Evolutionary conservation across 2,888 invertebrate genomes (phyloP).

Genomic region (Melolontha melolontha): DNA sequence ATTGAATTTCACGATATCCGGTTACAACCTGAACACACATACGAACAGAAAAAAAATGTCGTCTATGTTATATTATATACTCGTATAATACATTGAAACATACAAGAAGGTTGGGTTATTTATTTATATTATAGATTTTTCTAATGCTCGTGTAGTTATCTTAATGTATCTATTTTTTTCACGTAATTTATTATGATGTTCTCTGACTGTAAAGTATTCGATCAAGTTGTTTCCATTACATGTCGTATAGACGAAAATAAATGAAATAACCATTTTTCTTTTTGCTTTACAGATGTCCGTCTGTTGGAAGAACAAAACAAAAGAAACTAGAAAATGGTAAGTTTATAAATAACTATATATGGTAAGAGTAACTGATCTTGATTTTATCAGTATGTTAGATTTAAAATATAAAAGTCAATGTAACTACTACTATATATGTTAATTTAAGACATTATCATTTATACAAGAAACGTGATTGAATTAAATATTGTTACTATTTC

Average conservation of each 20-base stretch:
- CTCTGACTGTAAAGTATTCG: conserved; percentile 22
- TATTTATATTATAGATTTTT: conserved; percentile 26
- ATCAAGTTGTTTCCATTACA: conserved; percentile 29
- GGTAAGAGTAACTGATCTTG: too few relatives aligned
- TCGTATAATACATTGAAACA: background rate
- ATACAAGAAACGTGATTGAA: too few relatives aligned
- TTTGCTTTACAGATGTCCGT: conserved; percentile 30
- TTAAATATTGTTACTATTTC: too few relatives aligned
- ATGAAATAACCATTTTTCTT: conserved; percentile 24
- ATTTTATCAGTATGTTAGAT: background rate
- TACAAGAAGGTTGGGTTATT: conserved; percentile 30
- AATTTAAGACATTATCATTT: too few relatives aligned
- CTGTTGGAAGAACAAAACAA: background rate
- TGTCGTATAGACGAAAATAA: conserved; percentile 17
- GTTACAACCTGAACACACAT: conserved; percentile 6
- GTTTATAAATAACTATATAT: conserved; percentile 12
- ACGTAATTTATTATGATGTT: conserved; percentile 36
- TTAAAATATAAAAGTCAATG: background rate
- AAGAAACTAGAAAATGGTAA: conserved; percentile 25
- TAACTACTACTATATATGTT: too few relatives aligned
- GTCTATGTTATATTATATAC: conserved; percentile 11
- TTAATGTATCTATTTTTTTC: conserved; percentile 31
- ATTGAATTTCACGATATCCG: conserved; percentile 36
- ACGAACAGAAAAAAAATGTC: conserved; percentile 11
- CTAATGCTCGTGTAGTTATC: conserved; percentile 27